Conservation (phyloP, 1,140 invertebrate species). For the Brachionus plicatilis region DNA sequence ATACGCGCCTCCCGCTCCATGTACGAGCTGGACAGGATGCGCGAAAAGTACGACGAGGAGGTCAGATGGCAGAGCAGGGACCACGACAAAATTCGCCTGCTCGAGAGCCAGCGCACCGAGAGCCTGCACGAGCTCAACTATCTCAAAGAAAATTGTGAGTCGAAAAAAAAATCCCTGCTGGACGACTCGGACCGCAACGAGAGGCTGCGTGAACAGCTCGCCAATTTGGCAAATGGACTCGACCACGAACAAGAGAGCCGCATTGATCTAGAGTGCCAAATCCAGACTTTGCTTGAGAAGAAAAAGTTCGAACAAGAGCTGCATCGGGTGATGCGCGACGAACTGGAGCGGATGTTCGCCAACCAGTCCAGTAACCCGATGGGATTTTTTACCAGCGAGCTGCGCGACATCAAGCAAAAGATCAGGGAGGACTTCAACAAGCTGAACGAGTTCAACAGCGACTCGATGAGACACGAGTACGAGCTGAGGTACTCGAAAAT, state of each 20-base stretch:
- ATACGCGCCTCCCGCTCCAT: slow-evolving; percentile 13
- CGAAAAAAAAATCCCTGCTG: not conserved
- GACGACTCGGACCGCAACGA: slow-evolving; percentile 18
- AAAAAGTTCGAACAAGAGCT: slow-evolving; percentile 39
- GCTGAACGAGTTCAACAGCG: slow-evolving; percentile 15
- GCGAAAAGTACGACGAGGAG: slow-evolving; percentile 16
- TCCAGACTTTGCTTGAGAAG: slow-evolving; percentile 27
- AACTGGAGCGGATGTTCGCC: not conserved
- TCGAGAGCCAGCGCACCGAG: slow-evolving; percentile 18
- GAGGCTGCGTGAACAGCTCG: not conserved
- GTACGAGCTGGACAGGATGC: slow-evolving; percentile 18
- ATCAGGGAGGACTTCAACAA: slow-evolving; percentile 23
- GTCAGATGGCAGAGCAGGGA: not conserved
- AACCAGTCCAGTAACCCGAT: not conserved
- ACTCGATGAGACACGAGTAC: slow-evolving; percentile 21
- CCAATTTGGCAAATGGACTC: not conserved
- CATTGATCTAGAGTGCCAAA: slow-evolving; percentile 20
- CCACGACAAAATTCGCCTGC: slow-evolving; percentile 20
- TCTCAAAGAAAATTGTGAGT: slow-evolving; percentile 27
- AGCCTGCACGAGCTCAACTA: slow-evolving; percentile 31
- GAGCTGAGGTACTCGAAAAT: slow-evolving; percentile 3
- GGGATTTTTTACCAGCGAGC: not conserved
- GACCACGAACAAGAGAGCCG: slow-evolving; percentile 13
- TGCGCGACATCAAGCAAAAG: slow-evolving; percentile 5
- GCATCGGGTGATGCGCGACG: slow-evolving; percentile 10